Evolutionary conservation across 35 echinoderm and acorn worm species (phyloP).

Genomic region (Strongylocentrotus purpuratus): DNA sequence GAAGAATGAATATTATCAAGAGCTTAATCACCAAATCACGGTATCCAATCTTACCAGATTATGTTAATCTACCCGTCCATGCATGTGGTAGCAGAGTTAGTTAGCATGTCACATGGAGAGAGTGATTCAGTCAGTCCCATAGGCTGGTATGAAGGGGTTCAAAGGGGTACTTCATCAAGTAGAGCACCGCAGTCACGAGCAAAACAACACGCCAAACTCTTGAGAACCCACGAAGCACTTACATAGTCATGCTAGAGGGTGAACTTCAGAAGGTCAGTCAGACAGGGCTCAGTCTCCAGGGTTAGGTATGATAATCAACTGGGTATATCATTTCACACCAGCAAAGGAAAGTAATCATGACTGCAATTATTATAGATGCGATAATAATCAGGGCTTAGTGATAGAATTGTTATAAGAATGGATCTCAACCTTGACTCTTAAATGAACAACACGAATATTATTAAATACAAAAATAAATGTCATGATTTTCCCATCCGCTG

Average conservation of each 20-base stretch:
- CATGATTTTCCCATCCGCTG: too few species aligned
- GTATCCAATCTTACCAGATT: background rate
- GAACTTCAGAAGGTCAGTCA: background rate
- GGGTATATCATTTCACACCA: background rate
- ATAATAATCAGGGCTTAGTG: too few species aligned
- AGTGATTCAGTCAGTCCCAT: background rate
- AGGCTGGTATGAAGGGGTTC: background rate
- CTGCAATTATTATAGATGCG: background rate
- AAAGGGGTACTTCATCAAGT: background rate
- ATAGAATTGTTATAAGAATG: too few species aligned
- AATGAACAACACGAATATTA: too few species aligned
- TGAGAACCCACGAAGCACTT: background rate
- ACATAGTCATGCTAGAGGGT: background rate
- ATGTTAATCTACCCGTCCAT: background rate
- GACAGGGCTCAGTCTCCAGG: too few species aligned
- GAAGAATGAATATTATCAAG: background rate
- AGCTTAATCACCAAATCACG: background rate
- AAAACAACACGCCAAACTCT: background rate
- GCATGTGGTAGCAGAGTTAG: background rate
- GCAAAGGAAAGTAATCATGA: background rate
- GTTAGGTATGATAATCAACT: background rate
- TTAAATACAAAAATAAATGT: too few species aligned
- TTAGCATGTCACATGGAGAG: background rate
- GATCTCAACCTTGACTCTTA: too few species aligned
- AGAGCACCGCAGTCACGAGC: background rate